phyloP scores from a whole-genome alignment of 92 coral and sea anemone genomes.

The Porites divaricata region DNA sequence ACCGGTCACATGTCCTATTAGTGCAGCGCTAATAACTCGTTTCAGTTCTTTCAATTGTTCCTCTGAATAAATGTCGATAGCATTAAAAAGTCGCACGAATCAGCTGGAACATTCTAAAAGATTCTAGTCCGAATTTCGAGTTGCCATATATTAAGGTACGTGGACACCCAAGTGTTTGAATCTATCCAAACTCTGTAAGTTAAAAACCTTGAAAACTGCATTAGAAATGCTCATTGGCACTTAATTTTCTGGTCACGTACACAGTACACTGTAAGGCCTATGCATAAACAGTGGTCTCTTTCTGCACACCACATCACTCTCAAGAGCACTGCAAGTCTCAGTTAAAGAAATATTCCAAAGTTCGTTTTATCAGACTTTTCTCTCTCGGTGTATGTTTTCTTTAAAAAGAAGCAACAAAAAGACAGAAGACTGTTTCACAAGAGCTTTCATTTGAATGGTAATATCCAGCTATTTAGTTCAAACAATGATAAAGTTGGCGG shows the following conservation, averaged over 20 bases:
- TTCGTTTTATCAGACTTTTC: neutral
- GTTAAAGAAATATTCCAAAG: neutral
- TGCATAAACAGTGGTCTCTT: neutral
- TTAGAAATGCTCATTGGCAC: neutral
- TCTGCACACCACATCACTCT: too few relatives aligned
- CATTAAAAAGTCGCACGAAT: neutral
- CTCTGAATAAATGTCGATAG: neutral
- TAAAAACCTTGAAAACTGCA: neutral
- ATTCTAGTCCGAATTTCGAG: neutral
- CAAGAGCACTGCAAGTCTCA: neutral
- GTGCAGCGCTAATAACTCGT: neutral
- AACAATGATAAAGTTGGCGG: too few relatives aligned
- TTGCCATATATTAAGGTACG: neutral
- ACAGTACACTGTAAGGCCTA: neutral
- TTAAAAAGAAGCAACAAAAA: neutral
- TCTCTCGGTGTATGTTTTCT: too few relatives aligned
- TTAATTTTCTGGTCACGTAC: slow-evolving; percentile 43
- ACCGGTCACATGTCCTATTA: too few relatives aligned
- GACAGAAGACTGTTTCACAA: too few relatives aligned
- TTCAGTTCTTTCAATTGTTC: slow-evolving; percentile 1
- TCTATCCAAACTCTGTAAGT: neutral
- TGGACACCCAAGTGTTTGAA: neutral
- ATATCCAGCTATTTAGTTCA: too few relatives aligned
- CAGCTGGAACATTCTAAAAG: slow-evolving; percentile 12
- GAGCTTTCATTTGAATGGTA: neutral